Base-by-base conservation (phyloP, 2,888 invertebrate genomes). In the Phengaris arion region DNA sequence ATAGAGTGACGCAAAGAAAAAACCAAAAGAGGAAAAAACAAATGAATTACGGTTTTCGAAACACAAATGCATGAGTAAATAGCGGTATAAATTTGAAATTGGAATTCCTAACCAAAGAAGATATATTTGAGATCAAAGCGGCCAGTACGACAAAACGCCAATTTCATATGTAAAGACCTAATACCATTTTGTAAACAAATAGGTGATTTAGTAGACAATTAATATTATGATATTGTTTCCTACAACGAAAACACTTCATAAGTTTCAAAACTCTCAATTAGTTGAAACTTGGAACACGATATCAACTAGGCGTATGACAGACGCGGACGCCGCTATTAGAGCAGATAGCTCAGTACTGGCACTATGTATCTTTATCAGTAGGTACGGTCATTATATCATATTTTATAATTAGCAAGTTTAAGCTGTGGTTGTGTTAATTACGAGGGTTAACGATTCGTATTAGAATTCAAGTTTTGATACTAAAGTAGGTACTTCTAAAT, bases 321-420 rank as follows among this genome's bases (percentile, higher is more conserved):
- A 22, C 15, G 70, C 69, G 3, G 35, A 4, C 35, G 35, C 35
- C 69, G 15, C 48, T 51, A n/a, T 22, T 22, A n/a, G 70, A n/a
- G 70, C 70, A 51, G 70, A 70, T 51, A 48, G 48, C 51, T 46
- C 51, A 22, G 51, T 70, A 70, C 70, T 51, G 51, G 22, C 70
- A 51, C 69, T 48, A 48, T 64, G 69, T 51, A 51, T 69, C 51
- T 22, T 51, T 70, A 70, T 70, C 70, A 15, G 70, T 51, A 10
- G 22, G 22, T 22, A 22, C 15, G 46, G 68, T 69, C 51, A 69
- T 69, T 69, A 22, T 69, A 69, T 48, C 3, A 46, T 22, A 22
- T 35, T 64, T 35, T 12, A 64, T 64, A 64, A 69, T 69, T 69
- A 51, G 51, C 69, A 69, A 69, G 69, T 69, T 51, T 69, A 69